These are phyloP conservation scores for Fukomys damarensis DNA, from an alignment of 2,113 vertebrate species.

Conservation along the genomic window DNA sequence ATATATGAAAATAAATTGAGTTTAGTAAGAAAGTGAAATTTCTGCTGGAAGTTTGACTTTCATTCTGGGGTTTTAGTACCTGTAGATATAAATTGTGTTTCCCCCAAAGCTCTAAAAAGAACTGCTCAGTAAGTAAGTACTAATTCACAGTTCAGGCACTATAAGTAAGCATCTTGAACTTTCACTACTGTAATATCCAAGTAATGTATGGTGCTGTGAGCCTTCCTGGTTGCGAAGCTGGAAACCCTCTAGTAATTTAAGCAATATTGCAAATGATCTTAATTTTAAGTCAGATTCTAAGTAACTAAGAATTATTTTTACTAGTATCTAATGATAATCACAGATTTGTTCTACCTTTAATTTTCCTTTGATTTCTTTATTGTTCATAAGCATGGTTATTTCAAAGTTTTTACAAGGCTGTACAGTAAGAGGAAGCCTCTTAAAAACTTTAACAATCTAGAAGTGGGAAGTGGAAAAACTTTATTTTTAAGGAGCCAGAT, in stretches of 20 bases:
- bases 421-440: not conserved
- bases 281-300: conserved; percentile 30
- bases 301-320: conserved; percentile 59
- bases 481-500: not conserved
- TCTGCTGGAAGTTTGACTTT: conserved; percentile 55
- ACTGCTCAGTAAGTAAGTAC: conserved; percentile 58
- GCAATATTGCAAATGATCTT: conserved; percentile 41
- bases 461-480: not conserved
- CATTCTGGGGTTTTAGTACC: conserved; percentile 19
- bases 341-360: conserved; percentile 36
- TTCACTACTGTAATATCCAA: conserved; percentile 23
- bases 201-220: not conserved
- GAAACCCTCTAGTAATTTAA: conserved; percentile 37
- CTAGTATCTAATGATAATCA: conserved; percentile 54
- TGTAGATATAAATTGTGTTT: conserved; percentile 56
- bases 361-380: conserved; percentile 24
- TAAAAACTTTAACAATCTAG: not conserved
- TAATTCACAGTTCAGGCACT: conserved; percentile 40
- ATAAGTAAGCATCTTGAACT: conserved; percentile 69
- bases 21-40: conserved; percentile 54
- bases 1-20: conserved; percentile 25
- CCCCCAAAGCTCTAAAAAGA: conserved; percentile 56
- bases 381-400: conserved; percentile 48
- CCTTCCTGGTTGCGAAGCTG: conserved; percentile 15
- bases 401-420: too few species aligned